Evolutionary conservation across 2,113 vertebrate genomes (phyloP), one percentile per base, ranked within the genome.

Genomic region (Thamnophis sirtalis): DNA sequence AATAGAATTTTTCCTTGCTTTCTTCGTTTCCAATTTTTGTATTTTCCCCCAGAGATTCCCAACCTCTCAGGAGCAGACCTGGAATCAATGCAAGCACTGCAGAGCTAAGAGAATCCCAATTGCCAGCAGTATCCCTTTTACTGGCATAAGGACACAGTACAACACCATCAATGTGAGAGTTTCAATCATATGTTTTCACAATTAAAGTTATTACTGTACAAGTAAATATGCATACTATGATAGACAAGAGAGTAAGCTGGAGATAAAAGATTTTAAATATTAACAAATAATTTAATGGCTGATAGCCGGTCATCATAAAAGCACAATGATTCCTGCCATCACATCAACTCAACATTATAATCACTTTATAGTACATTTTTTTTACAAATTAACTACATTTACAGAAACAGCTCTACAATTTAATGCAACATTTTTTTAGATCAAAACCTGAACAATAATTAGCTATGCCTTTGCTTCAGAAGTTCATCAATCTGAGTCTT

Each of bases 401-500:
- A 88, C 90, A 96, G 95, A 90, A 92, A 93, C 94, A 91, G 94
- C 89, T 96, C 96, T 96, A 96, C 95, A 97, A 38, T 96, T 96
- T 95, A 90, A 91, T 95, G 89, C 93, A 86, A 94, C 85, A 48
- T 26, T 28, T 85, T 91, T 60, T 33, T 9, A 92, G 0, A 49
- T 89, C 93, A 89, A 88, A 91, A 89, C 91, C 95, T 91, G 92
- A 93, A 22, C 24, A 95, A 92, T 91, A 95, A 88, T 96, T 97
- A 98, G 88, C 96, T 97, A 21, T 97, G 97, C 43, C 97, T 97
- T 91, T 98, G 98, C 95, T 98, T 97, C 92, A 99, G 95, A 94
- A 99, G 98, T 96, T 99, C 99, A 92, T 99, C 99, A 92, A 99
- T 99, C 95, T 99, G 99, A 88, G 97, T 98, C 97, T 99, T 99